phyloP scores from a whole-genome alignment of 2,113 vertebrate genomes.

The Burhinus oedicnemus region DNA sequence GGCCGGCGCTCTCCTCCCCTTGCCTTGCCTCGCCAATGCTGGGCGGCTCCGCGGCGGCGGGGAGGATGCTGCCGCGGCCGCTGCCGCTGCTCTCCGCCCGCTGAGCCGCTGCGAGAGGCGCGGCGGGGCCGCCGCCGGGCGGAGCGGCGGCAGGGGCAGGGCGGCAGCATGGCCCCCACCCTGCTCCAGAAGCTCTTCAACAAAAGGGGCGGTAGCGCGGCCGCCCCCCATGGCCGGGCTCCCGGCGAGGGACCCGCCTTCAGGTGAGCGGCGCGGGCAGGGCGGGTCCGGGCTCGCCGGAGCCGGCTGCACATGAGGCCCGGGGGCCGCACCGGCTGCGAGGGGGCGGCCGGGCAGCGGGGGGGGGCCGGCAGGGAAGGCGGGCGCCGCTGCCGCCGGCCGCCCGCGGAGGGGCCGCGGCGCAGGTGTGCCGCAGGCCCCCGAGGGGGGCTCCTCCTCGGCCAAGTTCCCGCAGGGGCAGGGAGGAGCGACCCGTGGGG shows the following conservation, averaged over 20 bases:
- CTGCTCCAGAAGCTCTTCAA: conserved; percentile 81
- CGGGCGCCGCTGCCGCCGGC: neutral
- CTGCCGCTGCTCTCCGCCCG: neutral
- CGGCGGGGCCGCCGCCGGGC: neutral
- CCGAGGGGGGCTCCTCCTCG: no score
- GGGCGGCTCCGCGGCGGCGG: conserved; percentile 2
- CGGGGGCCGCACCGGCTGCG: no score
- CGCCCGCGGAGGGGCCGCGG: no score
- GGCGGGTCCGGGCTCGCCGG: neutral
- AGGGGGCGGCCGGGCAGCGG: no score
- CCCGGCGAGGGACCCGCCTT: conserved; percentile 72
- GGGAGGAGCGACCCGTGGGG: neutral
- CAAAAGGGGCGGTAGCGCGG: conserved; percentile 67
- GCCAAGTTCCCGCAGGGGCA: neutral
- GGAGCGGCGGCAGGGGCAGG: neutral
- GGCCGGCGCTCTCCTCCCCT: neutral
- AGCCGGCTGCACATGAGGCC: no score
- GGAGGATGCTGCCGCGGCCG: neutral
- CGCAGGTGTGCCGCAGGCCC: neutral
- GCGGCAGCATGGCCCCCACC: conserved; percentile 77
- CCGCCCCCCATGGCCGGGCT: conserved; percentile 1
- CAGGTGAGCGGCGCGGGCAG: conserved; percentile 65
- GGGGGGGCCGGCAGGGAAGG: neutral
- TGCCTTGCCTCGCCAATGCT: neutral
- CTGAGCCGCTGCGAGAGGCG: neutral